Percentiles rank a stretch among this genome's conserved stretches.
Evolutionary conservation across 2,888 invertebrate genomes (phyloP).

Genomic region (Leucophora obtusa): DNA sequence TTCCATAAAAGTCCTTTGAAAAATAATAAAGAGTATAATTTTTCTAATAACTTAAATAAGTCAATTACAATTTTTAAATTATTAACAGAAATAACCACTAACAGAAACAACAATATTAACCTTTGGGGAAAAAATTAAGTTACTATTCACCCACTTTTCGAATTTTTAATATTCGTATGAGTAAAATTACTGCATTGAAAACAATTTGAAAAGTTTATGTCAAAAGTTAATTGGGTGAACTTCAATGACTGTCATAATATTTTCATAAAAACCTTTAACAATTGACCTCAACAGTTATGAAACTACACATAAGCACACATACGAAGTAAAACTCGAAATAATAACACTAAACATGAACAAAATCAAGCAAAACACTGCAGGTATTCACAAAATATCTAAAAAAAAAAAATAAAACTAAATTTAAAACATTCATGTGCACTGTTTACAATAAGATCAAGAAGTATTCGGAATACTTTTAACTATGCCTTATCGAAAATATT

Average conservation of each 20-base stretch:
- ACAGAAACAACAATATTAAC: conserved; percentile 17
- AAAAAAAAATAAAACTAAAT: background rate
- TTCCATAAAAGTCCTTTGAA: too few species aligned
- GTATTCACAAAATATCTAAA: conserved; percentile 35
- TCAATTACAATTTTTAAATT: conserved; percentile 16
- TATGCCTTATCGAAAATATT: too few species aligned
- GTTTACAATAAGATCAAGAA: too few species aligned
- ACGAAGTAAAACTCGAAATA: conserved; percentile 18
- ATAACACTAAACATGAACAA: conserved; percentile 43
- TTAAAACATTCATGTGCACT: too few species aligned
- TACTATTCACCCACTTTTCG: conserved; percentile 37
- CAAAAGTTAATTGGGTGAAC: conserved; percentile 66
- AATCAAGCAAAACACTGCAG: conserved; percentile 45
- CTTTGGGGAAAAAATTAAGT: conserved; percentile 28
- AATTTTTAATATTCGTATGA: conserved; percentile 49
- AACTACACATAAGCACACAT: background rate
- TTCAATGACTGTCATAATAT: conserved; percentile 66
- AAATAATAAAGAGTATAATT: too few species aligned
- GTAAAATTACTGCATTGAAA: conserved; percentile 54
- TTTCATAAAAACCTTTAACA: conserved; percentile 54
- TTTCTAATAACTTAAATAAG: background rate
- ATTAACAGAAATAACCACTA: conserved; percentile 4
- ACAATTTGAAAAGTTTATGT: conserved; percentile 63
- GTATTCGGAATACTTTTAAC: too few species aligned
- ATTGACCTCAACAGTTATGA: conserved; percentile 51